Base-by-base conservation (phyloP, 2,113 vertebrate genomes). In the Nansenia antarctica region DNA sequence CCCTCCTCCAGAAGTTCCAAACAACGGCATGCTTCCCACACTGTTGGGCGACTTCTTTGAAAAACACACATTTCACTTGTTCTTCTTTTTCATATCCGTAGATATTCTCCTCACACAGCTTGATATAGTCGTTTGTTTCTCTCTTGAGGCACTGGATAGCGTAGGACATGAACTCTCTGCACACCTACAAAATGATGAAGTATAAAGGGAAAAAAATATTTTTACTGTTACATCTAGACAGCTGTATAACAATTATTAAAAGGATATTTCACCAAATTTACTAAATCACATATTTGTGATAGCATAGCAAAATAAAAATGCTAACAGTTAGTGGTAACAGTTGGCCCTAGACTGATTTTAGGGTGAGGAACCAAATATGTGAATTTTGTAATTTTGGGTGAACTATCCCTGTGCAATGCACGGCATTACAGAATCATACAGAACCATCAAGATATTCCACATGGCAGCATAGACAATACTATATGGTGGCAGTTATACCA, bases 31-130 rank as follows among this genome's bases (percentile, higher is more conserved):
- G 3, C 0, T 45, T 60, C 26, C 52, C 62, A 68, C 90, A 92
- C 5, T 18, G 9, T 0, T 20, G 57, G 0, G 37, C 58, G 0
- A 90, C 1, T 58, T 89, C 88, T 62, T 74, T 76, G 66, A 82
- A 90, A 71, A 89, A 87, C 1, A 83, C 57, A 62, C 90, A 91
- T 26, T 49, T 0, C 2, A 73, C 45, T 24, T 20, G 4, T 18
- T 12, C 4, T 35, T 0, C 76, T 0, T 14, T 5, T 49, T 79
- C 58, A 11, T 65, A 72, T 31, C 29, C 15, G 31, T 80, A 69
- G 31, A 82, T 69, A 29, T 87, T 87, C 34, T 64, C 29, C 0
- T 71, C 0, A 20, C 90, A 91, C 2, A 87, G 61, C 0, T 15
- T 9, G 0, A 54, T 1, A 11, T 81, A 90, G 0, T 0, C 45